Evolutionary conservation across 2,113 vertebrate species (phyloP).

Genomic region (Lanius ludovicianus): DNA sequence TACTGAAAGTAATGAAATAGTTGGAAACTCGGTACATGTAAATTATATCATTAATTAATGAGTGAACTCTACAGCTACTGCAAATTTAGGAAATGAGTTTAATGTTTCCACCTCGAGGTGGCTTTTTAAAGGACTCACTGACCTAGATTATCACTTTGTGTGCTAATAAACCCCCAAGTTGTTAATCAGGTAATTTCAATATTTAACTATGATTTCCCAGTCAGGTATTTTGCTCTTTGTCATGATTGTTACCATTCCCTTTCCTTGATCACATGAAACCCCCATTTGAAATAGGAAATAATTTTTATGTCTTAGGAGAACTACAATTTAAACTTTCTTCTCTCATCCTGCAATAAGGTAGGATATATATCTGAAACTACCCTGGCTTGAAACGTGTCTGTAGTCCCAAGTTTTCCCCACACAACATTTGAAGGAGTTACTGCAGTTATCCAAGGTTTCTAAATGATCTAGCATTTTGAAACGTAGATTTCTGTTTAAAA

Average conservation of each 20-base stretch:
- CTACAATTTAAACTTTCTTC: not conserved
- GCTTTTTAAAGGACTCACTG: not conserved
- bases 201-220: not conserved
- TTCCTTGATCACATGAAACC: not conserved
- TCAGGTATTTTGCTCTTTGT: not conserved
- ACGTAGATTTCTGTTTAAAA: not conserved
- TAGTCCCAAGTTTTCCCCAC: not conserved
- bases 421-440: not conserved
- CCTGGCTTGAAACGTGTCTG: not conserved
- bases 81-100: not conserved
- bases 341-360: not conserved
- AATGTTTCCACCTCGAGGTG: not conserved
- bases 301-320: not conserved
- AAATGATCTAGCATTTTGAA: not conserved
- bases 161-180: not conserved
- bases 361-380: not conserved
- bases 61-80: not conserved
- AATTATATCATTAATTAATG: not conserved
- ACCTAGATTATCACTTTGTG: not conserved
- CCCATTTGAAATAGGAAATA: not conserved
- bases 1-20: not conserved
- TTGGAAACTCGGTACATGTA: rapidly evolving
- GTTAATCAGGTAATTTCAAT: not conserved
- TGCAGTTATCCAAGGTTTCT: not conserved
- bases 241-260: not conserved